Evolutionary conservation across 2,113 vertebrate genomes (phyloP), one percentile per base, ranked within the genome.

Genomic region (Rutilus rutilus): DNA sequence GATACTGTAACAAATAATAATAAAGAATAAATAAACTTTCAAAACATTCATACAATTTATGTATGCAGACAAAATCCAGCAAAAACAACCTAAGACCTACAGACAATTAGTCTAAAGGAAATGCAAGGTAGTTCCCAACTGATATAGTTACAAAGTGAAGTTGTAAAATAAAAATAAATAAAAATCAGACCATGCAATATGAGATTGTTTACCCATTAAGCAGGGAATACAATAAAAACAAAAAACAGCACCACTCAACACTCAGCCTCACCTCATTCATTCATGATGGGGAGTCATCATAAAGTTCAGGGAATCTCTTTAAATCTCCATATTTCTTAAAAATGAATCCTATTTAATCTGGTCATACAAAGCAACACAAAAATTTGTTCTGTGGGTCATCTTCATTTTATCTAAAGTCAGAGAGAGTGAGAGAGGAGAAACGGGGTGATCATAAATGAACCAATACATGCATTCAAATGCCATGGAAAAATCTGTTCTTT

Each of bases 261-360:
- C 73, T 47, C 45, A 50, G 14, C 50, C 1, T 14, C 47, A 36
- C 87, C 89, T 93, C 90, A 92, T 93, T 92, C 92, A 92, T 92
- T 92, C 88, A 90, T 25, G 86, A 54, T 85, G 81, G 36, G 81
- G 30, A 88, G 77, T 91, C 65, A 87, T 73, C 71, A 79, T 86
- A 36, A 54, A 67, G 83, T 90, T 90, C 47, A 89, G 79, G 80
- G 93, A 89, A 89, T 80, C 82, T 82, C 62, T 52, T 89, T 86
- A 85, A 91, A 90, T 74, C 89, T 62, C 12, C 36, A 39, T 79
- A 62, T 79, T 79, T 60, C 21, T n/a, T 42, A 42, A 79, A 79
- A 79, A 11, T 42, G 23, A 14, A 79, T 30, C 19, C 4, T 30
- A 75, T 25, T 39, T 52, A 30, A 39, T 59, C 30, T 7, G 45